A percentile compares a stretch with the other conserved stretches of the same genome.
Conservation (phyloP, 2,797 vertebrate genomes). For the Remorina albescens region DNA sequence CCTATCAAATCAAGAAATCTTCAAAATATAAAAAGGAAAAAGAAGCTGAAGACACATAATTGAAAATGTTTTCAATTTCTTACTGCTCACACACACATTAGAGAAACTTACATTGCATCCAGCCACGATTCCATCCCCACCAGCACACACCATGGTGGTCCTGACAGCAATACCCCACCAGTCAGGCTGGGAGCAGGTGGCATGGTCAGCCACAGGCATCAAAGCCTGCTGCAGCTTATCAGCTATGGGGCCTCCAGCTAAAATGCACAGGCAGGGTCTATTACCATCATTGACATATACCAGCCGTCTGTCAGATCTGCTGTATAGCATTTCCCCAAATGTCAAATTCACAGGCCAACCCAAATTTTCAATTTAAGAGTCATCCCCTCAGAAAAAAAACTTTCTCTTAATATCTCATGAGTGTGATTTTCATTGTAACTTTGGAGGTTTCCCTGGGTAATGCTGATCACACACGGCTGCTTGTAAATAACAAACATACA, state of each 20-base stretch:
- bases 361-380: slow-evolving; percentile 69
- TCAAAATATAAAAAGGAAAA: background rate
- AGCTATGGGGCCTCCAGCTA: slow-evolving; percentile 90
- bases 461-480: background rate
- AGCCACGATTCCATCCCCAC: slow-evolving; percentile 85
- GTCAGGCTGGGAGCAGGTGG: slow-evolving; percentile 86
- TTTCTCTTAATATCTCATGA: slow-evolving; percentile 41
- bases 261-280: slow-evolving; percentile 70
- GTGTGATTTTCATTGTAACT: slow-evolving; percentile 51
- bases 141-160: slow-evolving; percentile 84
- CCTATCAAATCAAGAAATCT: background rate
- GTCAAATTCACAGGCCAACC: slow-evolving; percentile 42
- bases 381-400: slow-evolving; percentile 40
- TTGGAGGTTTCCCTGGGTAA: slow-evolving; percentile 27
- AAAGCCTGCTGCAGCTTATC: slow-evolving; percentile 92
- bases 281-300: slow-evolving; percentile 64
- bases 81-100: background rate
- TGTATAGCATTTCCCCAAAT: slow-evolving; percentile 53
- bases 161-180: slow-evolving; percentile 88
- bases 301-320: slow-evolving; percentile 61
- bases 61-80: background rate
- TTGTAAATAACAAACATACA: slow-evolving; percentile 13
- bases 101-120: slow-evolving; percentile 85
- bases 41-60: background rate
- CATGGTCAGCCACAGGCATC: slow-evolving; percentile 89